Evolutionary conservation across 23 tunicate genomes (phyloP).

Genomic region (Ascidia mentula): DNA sequence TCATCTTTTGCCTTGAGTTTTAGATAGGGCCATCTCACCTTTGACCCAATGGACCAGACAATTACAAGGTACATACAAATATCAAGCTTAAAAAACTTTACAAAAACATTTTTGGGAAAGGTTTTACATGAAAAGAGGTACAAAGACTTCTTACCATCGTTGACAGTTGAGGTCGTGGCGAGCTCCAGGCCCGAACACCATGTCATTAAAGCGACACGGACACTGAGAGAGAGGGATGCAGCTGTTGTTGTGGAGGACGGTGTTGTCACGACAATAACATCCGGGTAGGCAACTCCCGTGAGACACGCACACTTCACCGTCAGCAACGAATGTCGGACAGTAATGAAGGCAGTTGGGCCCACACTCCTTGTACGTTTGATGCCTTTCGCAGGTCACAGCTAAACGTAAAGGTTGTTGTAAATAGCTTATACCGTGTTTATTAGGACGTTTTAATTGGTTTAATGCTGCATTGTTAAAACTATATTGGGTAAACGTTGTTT

Average conservation of each 20-base stretch:
- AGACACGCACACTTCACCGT: conserved; percentile 53
- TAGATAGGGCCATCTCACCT: no score
- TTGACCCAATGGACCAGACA: no score
- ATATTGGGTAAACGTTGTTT: no score
- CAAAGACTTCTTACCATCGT: conserved; percentile 47
- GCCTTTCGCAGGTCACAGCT: conserved; percentile 49
- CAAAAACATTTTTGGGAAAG: background rate
- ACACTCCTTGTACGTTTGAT: conserved; percentile 69
- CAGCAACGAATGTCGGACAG: conserved; percentile 58
- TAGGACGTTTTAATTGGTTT: no score
- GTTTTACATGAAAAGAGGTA: background rate
- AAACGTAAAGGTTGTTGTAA: no score
- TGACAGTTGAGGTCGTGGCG: conserved; percentile 70
- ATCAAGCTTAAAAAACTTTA: background rate
- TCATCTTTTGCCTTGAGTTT: no score
- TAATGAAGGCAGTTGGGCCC: conserved; percentile 77
- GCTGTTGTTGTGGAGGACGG: conserved; percentile 64
- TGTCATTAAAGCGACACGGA: conserved; percentile 65
- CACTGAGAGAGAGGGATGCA: conserved; percentile 59
- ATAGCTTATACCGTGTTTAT: no score
- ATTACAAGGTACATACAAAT: no score
- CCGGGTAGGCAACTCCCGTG: conserved; percentile 73
- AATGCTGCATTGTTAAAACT: no score
- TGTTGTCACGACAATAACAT: conserved; percentile 68
- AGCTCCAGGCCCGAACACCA: conserved; percentile 43